phyloP scores from a whole-genome alignment of 2,113 vertebrate species.

The Brachyistius frenatus region DNA sequence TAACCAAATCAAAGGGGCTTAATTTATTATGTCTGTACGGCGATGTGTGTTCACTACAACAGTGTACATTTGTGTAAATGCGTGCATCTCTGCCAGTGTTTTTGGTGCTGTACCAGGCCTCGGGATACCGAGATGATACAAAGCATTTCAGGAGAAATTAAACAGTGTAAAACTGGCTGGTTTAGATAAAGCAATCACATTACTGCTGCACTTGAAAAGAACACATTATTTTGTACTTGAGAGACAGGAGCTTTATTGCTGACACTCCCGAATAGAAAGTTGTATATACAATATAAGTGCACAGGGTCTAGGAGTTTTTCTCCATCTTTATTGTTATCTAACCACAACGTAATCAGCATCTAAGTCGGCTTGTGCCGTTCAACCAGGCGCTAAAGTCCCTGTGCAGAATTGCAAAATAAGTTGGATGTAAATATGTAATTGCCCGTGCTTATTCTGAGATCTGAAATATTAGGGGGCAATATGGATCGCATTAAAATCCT shows the following conservation, averaged over 20 bases:
- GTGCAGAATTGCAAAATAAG: slow-evolving; percentile 84
- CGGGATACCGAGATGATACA: slow-evolving; percentile 65
- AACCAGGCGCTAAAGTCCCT: slow-evolving; percentile 70
- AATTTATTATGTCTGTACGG: slow-evolving; percentile 69
- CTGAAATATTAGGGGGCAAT: slow-evolving; percentile 84
- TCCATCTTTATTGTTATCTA: slow-evolving; percentile 79
- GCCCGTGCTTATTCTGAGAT: slow-evolving; percentile 84
- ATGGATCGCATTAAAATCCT: slow-evolving; percentile 85
- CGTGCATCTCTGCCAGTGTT: slow-evolving; percentile 52
- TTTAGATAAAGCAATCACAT: slow-evolving; percentile 83
- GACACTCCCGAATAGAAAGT: slow-evolving; percentile 79
- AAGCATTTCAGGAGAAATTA: slow-evolving; percentile 73
- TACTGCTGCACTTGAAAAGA: slow-evolving; percentile 75
- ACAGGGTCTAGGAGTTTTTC: slow-evolving; percentile 65
- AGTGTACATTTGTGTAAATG: slow-evolving; percentile 64
- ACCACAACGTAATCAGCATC: slow-evolving; percentile 78
- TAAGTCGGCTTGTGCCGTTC: slow-evolving; percentile 66
- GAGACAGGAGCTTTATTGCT: slow-evolving; percentile 77
- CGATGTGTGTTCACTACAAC: slow-evolving; percentile 54
- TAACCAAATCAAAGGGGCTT: slow-evolving; percentile 74
- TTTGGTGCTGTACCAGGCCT: slow-evolving; percentile 59
- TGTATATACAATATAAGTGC: slow-evolving; percentile 61
- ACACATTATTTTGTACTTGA: slow-evolving; percentile 75
- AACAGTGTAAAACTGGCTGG: slow-evolving; percentile 76
- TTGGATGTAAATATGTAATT: slow-evolving; percentile 87